A percentile compares a stretch with the other conserved stretches of the same genome.
Conservation (phyloP, 2,113 vertebrate species). For the Sapajus apella region DNA sequence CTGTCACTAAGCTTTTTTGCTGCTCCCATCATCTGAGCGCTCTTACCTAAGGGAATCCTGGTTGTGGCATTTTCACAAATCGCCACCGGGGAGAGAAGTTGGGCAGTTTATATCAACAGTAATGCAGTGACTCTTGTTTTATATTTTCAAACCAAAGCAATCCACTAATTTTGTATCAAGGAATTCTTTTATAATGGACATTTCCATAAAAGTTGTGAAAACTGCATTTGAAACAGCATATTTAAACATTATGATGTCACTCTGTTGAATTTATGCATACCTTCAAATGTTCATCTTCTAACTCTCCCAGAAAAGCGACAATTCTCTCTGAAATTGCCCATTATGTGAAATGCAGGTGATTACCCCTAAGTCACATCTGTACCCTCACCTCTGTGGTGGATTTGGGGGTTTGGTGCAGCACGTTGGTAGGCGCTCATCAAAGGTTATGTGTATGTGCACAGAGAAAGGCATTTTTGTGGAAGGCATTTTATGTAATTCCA, state of each 20-base stretch:
- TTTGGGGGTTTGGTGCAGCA: not conserved
- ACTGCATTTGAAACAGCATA: not conserved
- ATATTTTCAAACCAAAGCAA: not conserved
- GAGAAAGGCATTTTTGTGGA: conserved; percentile 54
- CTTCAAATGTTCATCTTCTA: conserved; percentile 35
- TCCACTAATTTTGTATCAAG: conserved; percentile 24
- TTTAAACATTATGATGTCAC: conserved; percentile 23
- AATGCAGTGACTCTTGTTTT: not conserved
- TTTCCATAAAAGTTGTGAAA: conserved; percentile 18
- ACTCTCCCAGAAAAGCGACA: conserved; percentile 39
- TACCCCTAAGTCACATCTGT: conserved; percentile 55
- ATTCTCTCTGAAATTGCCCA: conserved; percentile 61
- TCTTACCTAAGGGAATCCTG: not conserved
- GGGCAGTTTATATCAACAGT: not conserved
- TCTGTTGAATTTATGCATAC: conserved; percentile 30
- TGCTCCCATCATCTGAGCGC: not conserved
- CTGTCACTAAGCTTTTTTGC: not conserved
- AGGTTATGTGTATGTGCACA: not conserved
- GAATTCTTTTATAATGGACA: not conserved
- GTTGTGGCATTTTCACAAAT: not conserved
- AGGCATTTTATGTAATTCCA: conserved; percentile 69
- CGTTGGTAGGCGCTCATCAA: not conserved
- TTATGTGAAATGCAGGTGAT: conserved; percentile 48
- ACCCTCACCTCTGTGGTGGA: not conserved
- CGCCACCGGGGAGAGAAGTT: not conserved